Evolutionary conservation across 2,797 vertebrate genomes (phyloP).

Genomic region (Sebastolobus alascanus): DNA sequence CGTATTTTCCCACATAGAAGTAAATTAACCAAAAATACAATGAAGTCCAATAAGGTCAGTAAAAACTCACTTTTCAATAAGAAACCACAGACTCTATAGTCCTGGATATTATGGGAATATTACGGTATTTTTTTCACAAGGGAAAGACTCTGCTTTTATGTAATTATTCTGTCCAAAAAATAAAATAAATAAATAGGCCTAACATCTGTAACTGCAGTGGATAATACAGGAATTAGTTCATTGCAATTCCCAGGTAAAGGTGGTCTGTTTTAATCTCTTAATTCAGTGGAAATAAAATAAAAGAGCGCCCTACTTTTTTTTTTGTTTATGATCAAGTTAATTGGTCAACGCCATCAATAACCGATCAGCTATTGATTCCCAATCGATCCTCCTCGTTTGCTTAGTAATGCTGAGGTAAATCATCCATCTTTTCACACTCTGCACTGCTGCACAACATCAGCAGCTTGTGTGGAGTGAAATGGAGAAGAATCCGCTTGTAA

Average conservation of each 20-base stretch:
- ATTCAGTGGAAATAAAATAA: not conserved
- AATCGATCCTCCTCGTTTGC: not conserved
- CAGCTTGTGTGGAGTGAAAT: constrained; percentile 9
- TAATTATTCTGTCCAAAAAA: not conserved
- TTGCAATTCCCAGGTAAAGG: not conserved
- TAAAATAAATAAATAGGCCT: not conserved
- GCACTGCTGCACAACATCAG: constrained; percentile 15
- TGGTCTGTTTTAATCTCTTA: not conserved
- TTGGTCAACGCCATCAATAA: constrained; percentile 26
- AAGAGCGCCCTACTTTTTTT: not conserved
- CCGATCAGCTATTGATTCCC: constrained; percentile 45
- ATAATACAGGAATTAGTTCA: not conserved
- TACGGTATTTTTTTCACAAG: not conserved
- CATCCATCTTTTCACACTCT: constrained; percentile 8
- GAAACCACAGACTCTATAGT: not conserved
- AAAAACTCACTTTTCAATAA: constrained; percentile 5
- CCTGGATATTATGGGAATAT: not conserved
- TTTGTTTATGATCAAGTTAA: constrained; percentile 16
- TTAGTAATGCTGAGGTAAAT: constrained; percentile 16
- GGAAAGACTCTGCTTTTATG: not conserved
- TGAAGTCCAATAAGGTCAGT: not conserved
- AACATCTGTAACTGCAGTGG: not conserved
- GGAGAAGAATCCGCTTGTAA: constrained; percentile 12
- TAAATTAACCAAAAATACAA: not conserved
- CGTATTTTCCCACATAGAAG: not conserved